These are phyloP conservation scores for Nyctibius grandis DNA, from an alignment of 2,797 vertebrate genomes.

Conservation along the genomic window DNA sequence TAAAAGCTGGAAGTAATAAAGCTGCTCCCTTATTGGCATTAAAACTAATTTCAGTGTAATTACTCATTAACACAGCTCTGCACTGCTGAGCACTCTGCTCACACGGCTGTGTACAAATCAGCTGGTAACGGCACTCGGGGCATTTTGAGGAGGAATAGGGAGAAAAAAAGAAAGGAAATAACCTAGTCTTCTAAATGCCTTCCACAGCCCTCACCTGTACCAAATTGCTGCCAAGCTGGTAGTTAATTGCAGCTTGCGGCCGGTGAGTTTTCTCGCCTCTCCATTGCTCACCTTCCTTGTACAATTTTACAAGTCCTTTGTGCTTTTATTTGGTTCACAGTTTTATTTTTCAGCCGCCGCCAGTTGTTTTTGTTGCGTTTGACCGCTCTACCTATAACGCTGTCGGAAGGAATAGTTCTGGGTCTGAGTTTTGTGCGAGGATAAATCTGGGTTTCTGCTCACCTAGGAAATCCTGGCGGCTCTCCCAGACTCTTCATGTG, in stretches of 20 bases:
- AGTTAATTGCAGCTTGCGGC: neutral
- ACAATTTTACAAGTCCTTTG: neutral
- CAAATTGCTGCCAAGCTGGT: neutral
- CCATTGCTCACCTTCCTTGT: neutral
- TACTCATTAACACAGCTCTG: conserved; percentile 4
- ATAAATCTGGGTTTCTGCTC: neutral
- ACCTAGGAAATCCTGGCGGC: neutral
- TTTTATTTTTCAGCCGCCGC: neutral
- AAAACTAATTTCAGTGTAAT: conserved; percentile 19
- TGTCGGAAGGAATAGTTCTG: neutral
- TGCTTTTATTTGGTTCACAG: neutral
- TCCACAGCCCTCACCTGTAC: neutral
- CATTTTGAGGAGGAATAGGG: neutral
- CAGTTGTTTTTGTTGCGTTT: neutral
- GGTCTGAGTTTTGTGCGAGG: neutral
- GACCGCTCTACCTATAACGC: neutral
- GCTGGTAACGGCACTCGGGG: neutral
- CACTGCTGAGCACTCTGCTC: neutral
- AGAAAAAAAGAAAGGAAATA: neutral
- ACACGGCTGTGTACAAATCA: neutral
- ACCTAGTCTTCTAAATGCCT: neutral
- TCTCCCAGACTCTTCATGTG: neutral
- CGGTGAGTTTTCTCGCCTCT: neutral
- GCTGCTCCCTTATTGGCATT: neutral
- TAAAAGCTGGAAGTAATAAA: neutral